phyloP scores from a whole-genome alignment of 2,888 invertebrate genomes.

The Torymus auratus region DNA sequence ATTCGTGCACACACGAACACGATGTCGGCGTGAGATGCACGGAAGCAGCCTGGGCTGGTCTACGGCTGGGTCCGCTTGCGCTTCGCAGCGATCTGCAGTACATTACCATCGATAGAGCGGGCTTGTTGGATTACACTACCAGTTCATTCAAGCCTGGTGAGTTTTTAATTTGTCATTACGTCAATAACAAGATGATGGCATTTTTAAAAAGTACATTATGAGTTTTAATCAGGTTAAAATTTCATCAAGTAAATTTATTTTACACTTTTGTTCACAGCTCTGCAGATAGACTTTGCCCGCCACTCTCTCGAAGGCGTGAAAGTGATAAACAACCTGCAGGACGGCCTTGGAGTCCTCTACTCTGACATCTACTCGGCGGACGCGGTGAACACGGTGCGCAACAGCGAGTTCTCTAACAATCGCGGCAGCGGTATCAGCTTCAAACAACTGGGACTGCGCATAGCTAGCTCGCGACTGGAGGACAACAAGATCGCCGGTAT shows the following conservation, averaged over 20 bases:
- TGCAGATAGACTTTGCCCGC: constrained; percentile 91
- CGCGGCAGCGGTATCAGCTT: constrained; percentile 93
- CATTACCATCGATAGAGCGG: constrained; percentile 93
- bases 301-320: constrained; percentile 90
- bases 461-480: constrained; percentile 87
- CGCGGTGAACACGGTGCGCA: constrained; percentile 87
- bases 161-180: constrained; percentile 2
- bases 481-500: constrained; percentile 93
- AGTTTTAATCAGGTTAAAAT: not conserved
- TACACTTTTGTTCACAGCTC: constrained; percentile 77
- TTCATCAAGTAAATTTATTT: constrained; percentile 1
- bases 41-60: constrained; percentile 95
- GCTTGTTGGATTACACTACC: constrained; percentile 94
- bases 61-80: constrained; percentile 92
- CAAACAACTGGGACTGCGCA: constrained; percentile 90
- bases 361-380: constrained; percentile 94
- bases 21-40: constrained; percentile 94
- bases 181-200: too few species aligned
- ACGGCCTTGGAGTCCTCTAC: constrained; percentile 95
- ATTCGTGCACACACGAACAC: constrained; percentile 90
- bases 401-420: constrained; percentile 90
- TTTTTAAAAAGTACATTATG: too few species aligned
- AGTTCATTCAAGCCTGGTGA: constrained; percentile 88
- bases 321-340: constrained; percentile 91
- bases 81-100: constrained; percentile 92